These are phyloP conservation scores for Takifugu bimaculatus DNA, from an alignment of 2,113 vertebrate species.

Conservation along the genomic window DNA sequence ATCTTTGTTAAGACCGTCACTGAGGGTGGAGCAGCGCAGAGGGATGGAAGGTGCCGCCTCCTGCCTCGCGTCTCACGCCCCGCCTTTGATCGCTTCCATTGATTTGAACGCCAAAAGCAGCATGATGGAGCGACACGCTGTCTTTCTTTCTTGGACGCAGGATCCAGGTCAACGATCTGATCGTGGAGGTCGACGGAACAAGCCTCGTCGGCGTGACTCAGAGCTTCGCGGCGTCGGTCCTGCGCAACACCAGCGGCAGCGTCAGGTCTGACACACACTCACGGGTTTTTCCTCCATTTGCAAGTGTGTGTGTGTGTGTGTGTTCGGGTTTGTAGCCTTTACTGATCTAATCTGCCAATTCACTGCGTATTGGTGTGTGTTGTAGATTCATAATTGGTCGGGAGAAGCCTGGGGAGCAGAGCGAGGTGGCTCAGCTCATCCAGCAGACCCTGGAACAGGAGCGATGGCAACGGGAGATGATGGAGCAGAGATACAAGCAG, in stretches of 20 bases:
- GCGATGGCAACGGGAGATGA: conserved; percentile 95
- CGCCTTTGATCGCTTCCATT: not conserved
- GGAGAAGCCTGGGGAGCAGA: conserved; percentile 95
- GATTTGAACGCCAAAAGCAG: not conserved
- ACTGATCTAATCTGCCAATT: not conserved
- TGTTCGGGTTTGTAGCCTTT: no score
- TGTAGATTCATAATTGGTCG: conserved; percentile 92
- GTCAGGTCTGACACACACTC: conserved; percentile 78
- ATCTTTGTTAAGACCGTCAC: conserved; percentile 98
- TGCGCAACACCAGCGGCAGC: conserved; percentile 90
- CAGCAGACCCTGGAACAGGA: conserved; percentile 98
- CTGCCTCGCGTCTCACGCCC: not conserved
- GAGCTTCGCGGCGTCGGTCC: conserved; percentile 90
- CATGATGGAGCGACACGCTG: not conserved
- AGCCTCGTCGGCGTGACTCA: conserved; percentile 96
- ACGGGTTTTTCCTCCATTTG: not conserved
- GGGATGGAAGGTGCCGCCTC: conserved; percentile 80
- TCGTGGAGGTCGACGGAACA: conserved; percentile 94
- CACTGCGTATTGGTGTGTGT: conserved; percentile 66
- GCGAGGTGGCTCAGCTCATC: conserved; percentile 96
- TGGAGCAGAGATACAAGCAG: conserved; percentile 90
- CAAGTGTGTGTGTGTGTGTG: no score
- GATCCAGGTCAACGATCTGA: conserved; percentile 94
- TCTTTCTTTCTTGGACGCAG: conserved; percentile 56
- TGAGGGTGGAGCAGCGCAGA: conserved; percentile 88